Percentiles rank a stretch among this genome's conserved stretches.
Evolutionary conservation across 2,888 invertebrate genomes (phyloP).

Genomic region (Nephrocerus scutellatus): DNA sequence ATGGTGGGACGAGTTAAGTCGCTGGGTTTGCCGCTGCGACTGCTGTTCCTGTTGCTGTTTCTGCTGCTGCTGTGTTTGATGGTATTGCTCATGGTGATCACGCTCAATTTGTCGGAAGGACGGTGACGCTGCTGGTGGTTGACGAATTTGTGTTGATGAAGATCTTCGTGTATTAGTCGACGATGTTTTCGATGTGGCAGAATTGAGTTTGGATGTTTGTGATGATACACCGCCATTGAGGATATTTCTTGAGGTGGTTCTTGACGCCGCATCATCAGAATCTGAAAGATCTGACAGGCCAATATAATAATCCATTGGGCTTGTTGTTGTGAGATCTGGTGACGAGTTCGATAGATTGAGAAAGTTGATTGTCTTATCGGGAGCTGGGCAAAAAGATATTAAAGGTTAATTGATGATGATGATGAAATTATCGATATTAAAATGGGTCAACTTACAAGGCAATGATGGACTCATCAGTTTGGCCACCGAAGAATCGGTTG

Average conservation of each 20-base stretch:
- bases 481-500: neutral
- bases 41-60: no score
- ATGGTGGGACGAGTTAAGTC: slow-evolving; percentile 12
- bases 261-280: slow-evolving; percentile 75
- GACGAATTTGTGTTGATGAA: no score
- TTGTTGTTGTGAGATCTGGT: slow-evolving; percentile 44
- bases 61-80: no score
- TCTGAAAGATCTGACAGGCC: slow-evolving; percentile 57
- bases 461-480: no score
- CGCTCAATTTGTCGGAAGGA: no score
- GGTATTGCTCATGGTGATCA: no score
- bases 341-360: slow-evolving; percentile 50
- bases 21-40: no score
- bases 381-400: slow-evolving; percentile 16
- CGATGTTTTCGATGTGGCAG: no score
- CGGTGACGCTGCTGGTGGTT: slow-evolving; percentile 52
- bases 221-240: no score
- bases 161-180: no score
- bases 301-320: slow-evolving; percentile 17
- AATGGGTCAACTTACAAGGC: neutral
- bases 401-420: neutral
- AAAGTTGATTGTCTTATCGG: slow-evolving; percentile 22
- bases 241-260: no score
- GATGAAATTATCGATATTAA: neutral
- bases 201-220: no score